Conservation (phyloP, 2,797 vertebrate species). For the Vireo griseus region DNA sequence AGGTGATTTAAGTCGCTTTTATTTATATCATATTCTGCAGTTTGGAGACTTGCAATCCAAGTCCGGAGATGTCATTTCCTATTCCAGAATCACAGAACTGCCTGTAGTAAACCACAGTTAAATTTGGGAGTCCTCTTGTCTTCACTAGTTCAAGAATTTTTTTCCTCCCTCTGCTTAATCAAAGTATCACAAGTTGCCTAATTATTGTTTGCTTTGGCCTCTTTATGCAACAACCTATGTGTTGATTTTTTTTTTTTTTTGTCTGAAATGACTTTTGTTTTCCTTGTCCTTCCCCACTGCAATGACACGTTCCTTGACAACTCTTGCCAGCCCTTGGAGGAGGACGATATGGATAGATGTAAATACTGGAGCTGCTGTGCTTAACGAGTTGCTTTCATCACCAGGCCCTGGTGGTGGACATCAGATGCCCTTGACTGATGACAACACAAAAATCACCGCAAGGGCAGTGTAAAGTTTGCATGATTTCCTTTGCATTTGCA, state of each 20-base stretch:
- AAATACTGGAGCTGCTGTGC: neutral
- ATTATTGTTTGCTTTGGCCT: conserved; percentile 33
- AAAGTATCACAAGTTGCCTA: neutral
- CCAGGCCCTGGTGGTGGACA: neutral
- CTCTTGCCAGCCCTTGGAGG: neutral
- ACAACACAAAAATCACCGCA: neutral
- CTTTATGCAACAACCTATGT: conserved; percentile 4
- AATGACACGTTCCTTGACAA: neutral
- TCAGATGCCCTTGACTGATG: neutral
- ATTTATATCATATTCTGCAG: conserved; percentile 13
- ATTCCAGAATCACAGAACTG: neutral
- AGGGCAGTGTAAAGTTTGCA: neutral
- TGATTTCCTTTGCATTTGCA: neutral
- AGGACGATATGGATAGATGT: neutral
- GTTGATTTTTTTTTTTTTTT: neutral
- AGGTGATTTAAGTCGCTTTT: conserved; percentile 18
- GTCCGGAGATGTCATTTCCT: neutral
- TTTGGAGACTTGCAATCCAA: neutral
- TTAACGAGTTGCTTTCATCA: neutral
- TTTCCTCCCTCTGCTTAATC: neutral
- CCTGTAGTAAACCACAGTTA: neutral
- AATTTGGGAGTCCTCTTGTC: neutral
- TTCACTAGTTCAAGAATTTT: neutral
- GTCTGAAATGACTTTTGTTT: neutral
- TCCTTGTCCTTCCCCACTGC: neutral